Evolutionary conservation across 1,140 invertebrate species (phyloP), one percentile per base, ranked within the genome.

Genomic region (Globodera ellingtonae): DNA sequence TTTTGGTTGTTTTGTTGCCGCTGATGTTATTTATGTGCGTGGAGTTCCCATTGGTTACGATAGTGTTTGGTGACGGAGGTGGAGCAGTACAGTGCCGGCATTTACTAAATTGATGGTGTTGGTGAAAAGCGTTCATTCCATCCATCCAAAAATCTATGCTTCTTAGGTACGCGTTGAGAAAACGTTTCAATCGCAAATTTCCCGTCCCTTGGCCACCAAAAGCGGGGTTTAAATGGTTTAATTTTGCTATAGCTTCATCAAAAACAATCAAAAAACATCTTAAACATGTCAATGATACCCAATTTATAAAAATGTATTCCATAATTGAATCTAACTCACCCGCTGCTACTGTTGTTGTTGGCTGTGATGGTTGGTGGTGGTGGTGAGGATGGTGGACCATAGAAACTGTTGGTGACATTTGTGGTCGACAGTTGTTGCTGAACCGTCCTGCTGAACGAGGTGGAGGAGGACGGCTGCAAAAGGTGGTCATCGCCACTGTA

Each of bases 1-100:
- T 6, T 21, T n/a, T 18, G 13, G 56, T 62, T 6, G 56, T 62
- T 18, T 13, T 62, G 13, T 15, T 62, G 13, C 18, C 18, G 56
- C 15, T 62, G 13, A 18, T 15, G 10, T 18, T 15, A 62, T 62
- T 62, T 3, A 6, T 62, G 10, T 18, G 35, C 18, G 18, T 18
- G 13, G 18, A 18, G 13, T 18, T 3, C 67, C 67, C 21, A 7
- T 47, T 18, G 67, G n/a, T 70, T 35, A 18, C 18, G 35, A 44
- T 10, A 7, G n/a, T 18, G n/a, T 70, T 70, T 47, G 67, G 21
- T 70, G 67, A 70, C 67, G 67, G 67, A 35, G 67, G 67, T 35
- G 67, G 67, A 24, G 24, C 67, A 70, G 24, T 18, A 44, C 67
- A 70, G 0, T 35, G 24, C 3, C 67, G 67, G 35, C 67, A 70